phyloP scores from a whole-genome alignment of 2,797 vertebrate genomes.

The Bradypodion ventrale region DNA sequence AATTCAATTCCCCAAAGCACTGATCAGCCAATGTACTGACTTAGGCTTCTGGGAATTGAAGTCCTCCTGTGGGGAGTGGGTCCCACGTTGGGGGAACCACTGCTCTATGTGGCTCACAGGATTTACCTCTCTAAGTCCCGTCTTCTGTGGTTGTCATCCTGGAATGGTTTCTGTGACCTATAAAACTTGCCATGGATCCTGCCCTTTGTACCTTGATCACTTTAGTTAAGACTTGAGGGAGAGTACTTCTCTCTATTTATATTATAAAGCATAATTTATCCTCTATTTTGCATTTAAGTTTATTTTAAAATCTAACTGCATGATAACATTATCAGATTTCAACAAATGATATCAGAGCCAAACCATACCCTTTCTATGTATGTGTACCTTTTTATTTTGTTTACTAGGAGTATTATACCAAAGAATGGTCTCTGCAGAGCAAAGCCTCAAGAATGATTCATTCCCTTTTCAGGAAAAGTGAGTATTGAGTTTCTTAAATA shows the following conservation, averaged over 20 bases:
- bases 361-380: background rate
- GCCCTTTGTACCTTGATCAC: background rate
- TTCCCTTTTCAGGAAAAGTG: constrained; percentile 89
- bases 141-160: background rate
- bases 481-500: constrained; percentile 40
- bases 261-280: background rate
- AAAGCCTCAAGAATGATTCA: constrained; percentile 81
- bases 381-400: background rate
- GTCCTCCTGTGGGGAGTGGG: too few species aligned
- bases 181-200: background rate
- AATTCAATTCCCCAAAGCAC: too few species aligned
- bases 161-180: background rate
- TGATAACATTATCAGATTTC: background rate
- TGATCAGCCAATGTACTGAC: too few species aligned
- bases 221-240: background rate
- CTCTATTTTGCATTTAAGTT: background rate
- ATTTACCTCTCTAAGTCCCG: background rate
- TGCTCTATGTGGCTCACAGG: background rate
- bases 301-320: background rate
- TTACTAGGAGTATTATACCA: constrained; percentile 84
- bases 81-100: too few species aligned
- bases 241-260: background rate
- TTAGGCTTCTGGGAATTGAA: too few species aligned
- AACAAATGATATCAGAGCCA: rapidly evolving
- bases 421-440: constrained; percentile 86